Conservation (phyloP, 2,797 vertebrate species). For the Coluber constrictor region DNA sequence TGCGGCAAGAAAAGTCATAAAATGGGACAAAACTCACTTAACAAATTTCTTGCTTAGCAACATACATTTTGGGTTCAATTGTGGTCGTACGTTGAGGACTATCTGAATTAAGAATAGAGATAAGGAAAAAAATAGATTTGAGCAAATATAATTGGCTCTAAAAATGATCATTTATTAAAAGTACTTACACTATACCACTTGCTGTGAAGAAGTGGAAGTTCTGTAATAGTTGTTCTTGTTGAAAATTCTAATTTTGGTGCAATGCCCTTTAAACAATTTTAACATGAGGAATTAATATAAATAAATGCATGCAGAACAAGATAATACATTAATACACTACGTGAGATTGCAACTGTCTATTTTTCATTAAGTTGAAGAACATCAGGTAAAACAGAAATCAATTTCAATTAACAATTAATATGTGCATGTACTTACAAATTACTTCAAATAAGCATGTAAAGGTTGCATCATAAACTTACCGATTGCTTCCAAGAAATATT, state of each 20-base stretch:
- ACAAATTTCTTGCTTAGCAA: neutral
- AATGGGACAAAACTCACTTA: neutral
- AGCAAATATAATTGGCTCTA: neutral
- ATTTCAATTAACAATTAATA: neutral
- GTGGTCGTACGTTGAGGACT: neutral
- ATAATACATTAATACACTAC: neutral
- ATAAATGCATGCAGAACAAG: neutral
- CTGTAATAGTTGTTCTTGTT: slow-evolving; percentile 78
- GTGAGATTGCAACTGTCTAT: neutral
- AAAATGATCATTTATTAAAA: neutral
- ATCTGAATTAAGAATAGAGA: neutral
- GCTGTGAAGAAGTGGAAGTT: slow-evolving; percentile 65
- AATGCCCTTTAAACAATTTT: slow-evolving; percentile 74
- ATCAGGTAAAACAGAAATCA: neutral
- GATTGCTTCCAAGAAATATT: neutral
- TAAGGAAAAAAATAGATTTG: neutral
- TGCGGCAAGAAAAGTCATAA: neutral
- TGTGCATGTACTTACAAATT: neutral
- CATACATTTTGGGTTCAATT: neutral
- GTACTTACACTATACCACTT: slow-evolving; percentile 62
- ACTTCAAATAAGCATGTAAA: neutral
- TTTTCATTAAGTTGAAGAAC: neutral
- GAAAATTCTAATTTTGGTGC: slow-evolving; percentile 82
- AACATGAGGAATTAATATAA: slow-evolving; percentile 37
- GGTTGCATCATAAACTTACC: neutral